These are phyloP conservation scores for Forficula auricularia DNA, from an alignment of 1,140 invertebrate genomes.

Conservation along the genomic window DNA sequence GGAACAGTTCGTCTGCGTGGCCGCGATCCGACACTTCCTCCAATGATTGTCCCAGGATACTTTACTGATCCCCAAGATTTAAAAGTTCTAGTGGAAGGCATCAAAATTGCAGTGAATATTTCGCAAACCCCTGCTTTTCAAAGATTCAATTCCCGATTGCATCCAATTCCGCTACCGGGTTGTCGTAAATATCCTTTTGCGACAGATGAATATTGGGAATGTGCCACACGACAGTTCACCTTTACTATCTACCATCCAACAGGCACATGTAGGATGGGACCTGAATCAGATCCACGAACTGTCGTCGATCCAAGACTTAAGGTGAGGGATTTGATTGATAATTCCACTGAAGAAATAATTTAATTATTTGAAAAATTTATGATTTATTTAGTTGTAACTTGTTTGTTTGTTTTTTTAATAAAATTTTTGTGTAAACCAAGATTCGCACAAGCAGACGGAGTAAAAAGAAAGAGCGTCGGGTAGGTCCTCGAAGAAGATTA, in stretches of 20 bases:
- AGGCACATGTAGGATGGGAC: conserved; percentile 76
- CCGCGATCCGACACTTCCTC: conserved; percentile 59
- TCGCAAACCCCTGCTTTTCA: conserved; percentile 63
- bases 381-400: no score
- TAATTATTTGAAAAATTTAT: no score
- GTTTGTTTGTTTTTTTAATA: no score
- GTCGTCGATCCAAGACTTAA: conserved; percentile 64
- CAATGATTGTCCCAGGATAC: conserved; percentile 82
- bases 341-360: no score
- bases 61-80: conserved; percentile 66
- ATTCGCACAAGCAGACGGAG: no score
- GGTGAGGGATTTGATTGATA: no score
- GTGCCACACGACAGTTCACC: conserved; percentile 59
- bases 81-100: conserved; percentile 55
- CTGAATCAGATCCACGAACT: conserved; percentile 46
- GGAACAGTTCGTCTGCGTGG: conserved; percentile 64
- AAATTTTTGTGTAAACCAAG: no score
- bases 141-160: conserved; percentile 55
- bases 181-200: conserved; percentile 43
- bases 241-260: conserved; percentile 74
- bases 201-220: conserved; percentile 74
- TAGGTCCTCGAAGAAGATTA: no score
- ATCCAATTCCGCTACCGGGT: conserved; percentile 60
- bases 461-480: no score
- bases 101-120: conserved; percentile 60